phyloP scores from a whole-genome alignment of 2,113 vertebrate species.

The Diphyllodes magnificus region DNA sequence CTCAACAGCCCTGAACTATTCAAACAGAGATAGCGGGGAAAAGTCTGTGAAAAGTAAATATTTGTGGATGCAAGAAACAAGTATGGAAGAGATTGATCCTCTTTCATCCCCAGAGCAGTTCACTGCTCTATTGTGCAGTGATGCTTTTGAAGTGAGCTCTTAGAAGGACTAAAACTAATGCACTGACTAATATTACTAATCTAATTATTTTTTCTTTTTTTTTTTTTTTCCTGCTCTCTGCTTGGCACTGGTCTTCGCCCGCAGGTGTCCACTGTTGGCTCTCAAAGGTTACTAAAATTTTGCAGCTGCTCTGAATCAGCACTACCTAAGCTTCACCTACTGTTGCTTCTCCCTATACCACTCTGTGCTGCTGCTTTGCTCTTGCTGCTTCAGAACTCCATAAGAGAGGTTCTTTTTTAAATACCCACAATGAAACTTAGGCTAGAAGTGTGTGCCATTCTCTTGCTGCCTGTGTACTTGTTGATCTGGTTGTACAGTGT shows the following conservation, averaged over 20 bases:
- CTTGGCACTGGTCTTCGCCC: slow-evolving; percentile 67
- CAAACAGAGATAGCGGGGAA: background rate
- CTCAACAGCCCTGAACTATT: slow-evolving; percentile 11
- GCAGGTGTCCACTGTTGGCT: slow-evolving; percentile 67
- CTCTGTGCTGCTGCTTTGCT: slow-evolving; percentile 61
- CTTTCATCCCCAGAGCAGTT: background rate
- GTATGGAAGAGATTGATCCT: background rate
- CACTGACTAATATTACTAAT: slow-evolving; percentile 67
- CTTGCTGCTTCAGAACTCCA: slow-evolving; percentile 60
- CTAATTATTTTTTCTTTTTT: slow-evolving; percentile 51
- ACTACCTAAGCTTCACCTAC: slow-evolving; percentile 30
- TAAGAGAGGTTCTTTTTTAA: slow-evolving; percentile 3
- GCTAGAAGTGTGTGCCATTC: slow-evolving; percentile 75
- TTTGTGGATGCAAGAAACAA: slow-evolving; percentile 37
- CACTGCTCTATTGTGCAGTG: background rate
- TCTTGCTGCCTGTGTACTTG: slow-evolving; percentile 88
- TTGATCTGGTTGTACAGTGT: slow-evolving; percentile 91
- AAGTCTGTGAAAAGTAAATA: slow-evolving; percentile 33
- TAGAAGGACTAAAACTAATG: slow-evolving; percentile 52
- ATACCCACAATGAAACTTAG: slow-evolving; percentile 78
- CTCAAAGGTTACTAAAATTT: slow-evolving; percentile 75
- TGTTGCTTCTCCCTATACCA: slow-evolving; percentile 49
- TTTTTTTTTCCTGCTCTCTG: slow-evolving; percentile 67
- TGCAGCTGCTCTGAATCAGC: slow-evolving; percentile 62
- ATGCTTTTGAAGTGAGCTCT: slow-evolving; percentile 40